A percentile compares a stretch with the other conserved stretches of the same genome.
Evolutionary conservation across 2,797 vertebrate genomes (phyloP).

Genomic region (Morus bassanus): DNA sequence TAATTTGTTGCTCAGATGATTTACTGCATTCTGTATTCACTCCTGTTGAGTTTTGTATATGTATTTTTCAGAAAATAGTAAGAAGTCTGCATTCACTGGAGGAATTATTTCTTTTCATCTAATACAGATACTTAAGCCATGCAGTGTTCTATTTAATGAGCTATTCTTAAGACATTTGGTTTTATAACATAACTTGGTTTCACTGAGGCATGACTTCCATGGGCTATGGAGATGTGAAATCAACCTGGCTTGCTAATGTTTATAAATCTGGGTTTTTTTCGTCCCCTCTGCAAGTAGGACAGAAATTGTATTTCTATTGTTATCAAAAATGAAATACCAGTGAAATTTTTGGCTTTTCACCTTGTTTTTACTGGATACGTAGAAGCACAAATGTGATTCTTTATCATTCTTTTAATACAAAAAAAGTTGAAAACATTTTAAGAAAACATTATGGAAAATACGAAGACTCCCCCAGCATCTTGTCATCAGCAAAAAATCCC

Average conservation of each 20-base stretch:
- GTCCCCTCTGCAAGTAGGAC: neutral
- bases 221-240: neutral
- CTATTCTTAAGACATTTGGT: neutral
- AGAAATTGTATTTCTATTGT: neutral
- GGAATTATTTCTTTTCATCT: neutral
- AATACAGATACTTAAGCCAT: neutral
- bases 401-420: neutral
- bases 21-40: neutral
- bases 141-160: neutral
- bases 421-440: neutral
- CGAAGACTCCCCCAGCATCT: neutral
- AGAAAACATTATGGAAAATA: neutral
- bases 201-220: neutral
- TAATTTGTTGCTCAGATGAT: slow-evolving; percentile 18
- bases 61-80: neutral
- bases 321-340: neutral
- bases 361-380: neutral
- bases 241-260: neutral
- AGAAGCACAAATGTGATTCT: neutral
- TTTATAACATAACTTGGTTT: neutral
- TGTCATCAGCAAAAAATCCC: neutral
- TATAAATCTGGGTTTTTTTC: neutral
- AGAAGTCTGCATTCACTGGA: neutral
- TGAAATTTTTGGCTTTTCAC: neutral
- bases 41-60: neutral